Evolutionary conservation across 2,888 invertebrate genomes (phyloP), one percentile per base, ranked within the genome.

Genomic region (Deilephila elpenor): DNA sequence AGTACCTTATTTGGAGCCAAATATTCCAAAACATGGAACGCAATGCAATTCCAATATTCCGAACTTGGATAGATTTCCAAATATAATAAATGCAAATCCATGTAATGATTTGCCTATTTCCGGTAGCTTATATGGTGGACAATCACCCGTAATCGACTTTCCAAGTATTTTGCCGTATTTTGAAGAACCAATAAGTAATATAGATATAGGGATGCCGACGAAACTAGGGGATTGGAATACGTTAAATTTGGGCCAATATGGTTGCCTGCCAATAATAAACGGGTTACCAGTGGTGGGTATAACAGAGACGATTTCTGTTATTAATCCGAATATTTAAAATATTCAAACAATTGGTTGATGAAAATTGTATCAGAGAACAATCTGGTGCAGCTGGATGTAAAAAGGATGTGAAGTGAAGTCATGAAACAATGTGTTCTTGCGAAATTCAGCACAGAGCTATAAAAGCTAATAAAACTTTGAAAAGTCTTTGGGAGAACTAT

Each of bases 211-310:
- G 20, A 64, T n/a, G 37, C 72, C 64, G 25, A 32, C 20, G 11
- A 44, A 25, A 5, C 17, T 73, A 20, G 56, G 73, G 11, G 72
- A 71, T n/a, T 8, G 73, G 19, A 81, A 79, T 51, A 74, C 79
- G 1, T 73, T 83, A 1, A 80, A 79, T 73, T 78, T 83, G 56
- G 82, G 81, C n/a, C 78, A 81, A 25, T 77, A 84, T 74, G 81
- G 79, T 19, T 81, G 76, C 72, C 75, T 87, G 70, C 86, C 88
- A 71, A 77, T 84, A n/a, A 77, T 84, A 2, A 87, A 84, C 74
- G 88, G 88, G 1, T 75, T 87, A 75, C 88, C 88, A 78, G 80
- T 88, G 8, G 82, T 84, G 73, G 82, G 84, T 29, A 79, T 87
- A n/a, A 82, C 85, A 0, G 89, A 89, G 74, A 82, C 84, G 3